These are phyloP conservation scores for Battus philenor DNA, from an alignment of 1,140 invertebrate genomes.

Conservation along the genomic window DNA sequence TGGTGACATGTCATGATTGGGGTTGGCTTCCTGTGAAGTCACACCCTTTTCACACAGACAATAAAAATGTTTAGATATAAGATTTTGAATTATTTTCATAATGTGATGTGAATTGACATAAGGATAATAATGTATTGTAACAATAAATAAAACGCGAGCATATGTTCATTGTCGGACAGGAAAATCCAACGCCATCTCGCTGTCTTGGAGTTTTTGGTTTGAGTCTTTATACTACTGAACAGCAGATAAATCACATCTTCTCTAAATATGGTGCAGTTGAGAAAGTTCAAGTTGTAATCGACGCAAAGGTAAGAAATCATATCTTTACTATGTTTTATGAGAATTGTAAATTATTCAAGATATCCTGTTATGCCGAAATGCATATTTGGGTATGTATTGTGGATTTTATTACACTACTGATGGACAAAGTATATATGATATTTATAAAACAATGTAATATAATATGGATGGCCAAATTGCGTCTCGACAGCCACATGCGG, in stretches of 20 bases:
- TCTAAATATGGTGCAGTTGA: slow-evolving; percentile 94
- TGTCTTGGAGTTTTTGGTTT: slow-evolving; percentile 97
- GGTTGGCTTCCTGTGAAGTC: no score
- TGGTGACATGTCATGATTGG: no score
- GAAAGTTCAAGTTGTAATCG: slow-evolving; percentile 96
- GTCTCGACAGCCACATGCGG: no score
- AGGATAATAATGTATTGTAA: slow-evolving; percentile 2
- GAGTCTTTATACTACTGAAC: slow-evolving; percentile 93
- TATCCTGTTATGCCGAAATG: no score
- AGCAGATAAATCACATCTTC: slow-evolving; percentile 95
- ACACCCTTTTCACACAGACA: no score
- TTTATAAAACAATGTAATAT: no score
- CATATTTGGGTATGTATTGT: no score
- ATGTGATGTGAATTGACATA: not conserved
- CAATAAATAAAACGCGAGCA: slow-evolving; percentile 1
- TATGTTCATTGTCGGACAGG: slow-evolving; percentile 62
- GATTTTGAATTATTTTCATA: not conserved
- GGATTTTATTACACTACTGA: no score
- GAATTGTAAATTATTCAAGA: no score
- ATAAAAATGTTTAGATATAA: not conserved
- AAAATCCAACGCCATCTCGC: slow-evolving; percentile 91
- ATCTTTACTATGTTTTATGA: no score
- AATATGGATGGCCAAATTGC: no score
- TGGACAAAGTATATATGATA: no score
- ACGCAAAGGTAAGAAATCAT: slow-evolving; percentile 89